Conservation (phyloP, 2,113 vertebrate genomes). For the Melanostigma gelatinosum region DNA sequence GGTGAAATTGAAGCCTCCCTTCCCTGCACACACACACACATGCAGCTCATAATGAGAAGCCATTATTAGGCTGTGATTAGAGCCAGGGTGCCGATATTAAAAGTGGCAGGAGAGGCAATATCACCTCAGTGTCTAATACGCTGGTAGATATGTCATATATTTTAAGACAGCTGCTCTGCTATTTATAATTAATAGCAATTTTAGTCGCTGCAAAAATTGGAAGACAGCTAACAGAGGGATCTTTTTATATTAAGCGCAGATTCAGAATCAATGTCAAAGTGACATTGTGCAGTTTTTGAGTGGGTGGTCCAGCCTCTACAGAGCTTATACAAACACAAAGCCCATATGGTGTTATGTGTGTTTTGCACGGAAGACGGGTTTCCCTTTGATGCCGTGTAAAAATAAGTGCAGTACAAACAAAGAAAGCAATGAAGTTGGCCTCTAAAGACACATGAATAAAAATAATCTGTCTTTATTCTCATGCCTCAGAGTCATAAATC, state of each 20-base stretch:
- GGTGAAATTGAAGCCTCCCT: conserved; percentile 66
- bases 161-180: conserved; percentile 82
- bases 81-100: conserved; percentile 79
- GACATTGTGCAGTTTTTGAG: conserved; percentile 66
- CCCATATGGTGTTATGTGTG: conserved; percentile 53
- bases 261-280: conserved; percentile 75
- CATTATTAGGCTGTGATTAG: conserved; percentile 83
- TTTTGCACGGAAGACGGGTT: conserved; percentile 41
- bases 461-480: conserved; percentile 79
- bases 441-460: conserved; percentile 75
- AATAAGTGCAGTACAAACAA: conserved; percentile 71
- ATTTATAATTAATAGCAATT: conserved; percentile 83
- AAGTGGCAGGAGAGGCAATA: conserved; percentile 81
- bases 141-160: conserved; percentile 78
- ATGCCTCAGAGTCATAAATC: conserved; percentile 77
- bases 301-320: conserved; percentile 64
- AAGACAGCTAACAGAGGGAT: conserved; percentile 70
- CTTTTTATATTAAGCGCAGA: conserved; percentile 74
- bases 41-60: conserved; percentile 77
- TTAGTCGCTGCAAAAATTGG: conserved; percentile 69
- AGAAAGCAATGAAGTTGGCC: conserved; percentile 72
- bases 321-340: conserved; percentile 70
- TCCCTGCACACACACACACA: conserved; percentile 20
- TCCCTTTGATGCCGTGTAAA: conserved; percentile 69
- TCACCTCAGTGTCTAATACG: conserved; percentile 72